These are phyloP conservation scores for Gallirallus australis DNA, from an alignment of 2,797 vertebrate genomes.

Conservation along the genomic window DNA sequence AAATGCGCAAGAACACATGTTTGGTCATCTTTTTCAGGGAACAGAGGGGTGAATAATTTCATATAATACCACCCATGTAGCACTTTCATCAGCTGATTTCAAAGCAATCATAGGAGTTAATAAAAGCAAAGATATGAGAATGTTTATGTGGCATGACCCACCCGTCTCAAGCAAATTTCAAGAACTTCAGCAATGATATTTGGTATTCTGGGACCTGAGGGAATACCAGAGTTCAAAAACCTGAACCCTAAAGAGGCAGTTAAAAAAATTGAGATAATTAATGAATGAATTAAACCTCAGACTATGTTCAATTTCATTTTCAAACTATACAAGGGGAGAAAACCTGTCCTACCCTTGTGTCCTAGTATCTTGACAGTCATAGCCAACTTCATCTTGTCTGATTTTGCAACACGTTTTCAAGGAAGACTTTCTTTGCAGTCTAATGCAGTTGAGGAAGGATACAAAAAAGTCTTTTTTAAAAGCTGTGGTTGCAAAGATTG, in stretches of 20 bases:
- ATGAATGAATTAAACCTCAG: neutral
- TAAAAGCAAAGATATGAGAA: neutral
- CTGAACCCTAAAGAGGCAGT: neutral
- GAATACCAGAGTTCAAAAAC: neutral
- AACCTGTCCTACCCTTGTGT: rapidly evolving
- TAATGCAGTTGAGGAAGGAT: neutral
- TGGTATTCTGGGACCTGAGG: neutral
- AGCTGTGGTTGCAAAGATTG: neutral
- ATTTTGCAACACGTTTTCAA: neutral
- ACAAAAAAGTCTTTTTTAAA: neutral
- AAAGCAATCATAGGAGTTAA: neutral
- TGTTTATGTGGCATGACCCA: neutral
- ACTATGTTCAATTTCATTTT: neutral
- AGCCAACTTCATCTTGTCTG: neutral
- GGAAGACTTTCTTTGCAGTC: neutral
- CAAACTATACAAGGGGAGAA: neutral
- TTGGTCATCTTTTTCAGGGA: neutral
- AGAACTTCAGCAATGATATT: neutral
- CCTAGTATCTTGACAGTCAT: neutral
- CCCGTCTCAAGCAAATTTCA: neutral
- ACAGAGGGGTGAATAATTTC: neutral
- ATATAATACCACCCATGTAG: neutral
- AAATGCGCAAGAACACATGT: neutral
- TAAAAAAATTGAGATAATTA: neutral
- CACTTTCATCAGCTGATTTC: neutral